These are phyloP conservation scores for Nothocercus julius DNA, from an alignment of 2,113 vertebrate genomes.

Conservation along the genomic window DNA sequence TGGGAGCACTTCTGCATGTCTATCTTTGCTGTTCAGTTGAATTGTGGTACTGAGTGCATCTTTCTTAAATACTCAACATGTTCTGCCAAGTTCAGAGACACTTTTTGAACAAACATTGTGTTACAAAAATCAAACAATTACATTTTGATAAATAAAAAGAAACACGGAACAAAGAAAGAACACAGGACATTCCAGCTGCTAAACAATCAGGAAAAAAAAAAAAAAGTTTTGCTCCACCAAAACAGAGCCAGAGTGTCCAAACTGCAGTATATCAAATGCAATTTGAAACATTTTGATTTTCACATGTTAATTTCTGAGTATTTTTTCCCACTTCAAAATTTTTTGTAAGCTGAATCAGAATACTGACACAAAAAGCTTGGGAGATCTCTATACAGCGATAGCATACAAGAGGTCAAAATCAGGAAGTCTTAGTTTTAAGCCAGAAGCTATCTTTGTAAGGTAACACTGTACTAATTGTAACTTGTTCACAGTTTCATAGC, in stretches of 20 bases:
- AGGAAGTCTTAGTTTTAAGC: neutral
- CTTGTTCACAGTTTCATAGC: neutral
- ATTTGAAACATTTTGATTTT: neutral
- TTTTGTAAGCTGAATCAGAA: neutral
- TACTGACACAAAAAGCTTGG: neutral
- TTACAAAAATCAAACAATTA: neutral
- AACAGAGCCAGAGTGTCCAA: neutral
- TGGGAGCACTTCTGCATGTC: fast-evolving
- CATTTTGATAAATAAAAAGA: neutral
- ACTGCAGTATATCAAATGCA: neutral
- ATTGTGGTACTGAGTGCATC: neutral
- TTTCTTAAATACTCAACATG: neutral
- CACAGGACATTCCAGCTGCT: neutral
- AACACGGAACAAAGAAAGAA: neutral
- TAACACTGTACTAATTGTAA: neutral
- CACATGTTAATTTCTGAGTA: neutral
- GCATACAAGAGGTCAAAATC: neutral
- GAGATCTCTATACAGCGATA: neutral
- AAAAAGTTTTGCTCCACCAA: neutral
- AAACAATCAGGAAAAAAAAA: neutral
- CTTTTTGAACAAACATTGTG: neutral
- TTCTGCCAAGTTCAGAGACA: neutral
- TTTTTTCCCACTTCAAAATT: constrained; percentile 1
- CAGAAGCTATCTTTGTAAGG: constrained; percentile 26
- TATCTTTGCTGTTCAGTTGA: neutral